phyloP scores from a whole-genome alignment of 37 sponge, comb jelly and placozoan genomes.

The Mnemiopsis leidyi region DNA sequence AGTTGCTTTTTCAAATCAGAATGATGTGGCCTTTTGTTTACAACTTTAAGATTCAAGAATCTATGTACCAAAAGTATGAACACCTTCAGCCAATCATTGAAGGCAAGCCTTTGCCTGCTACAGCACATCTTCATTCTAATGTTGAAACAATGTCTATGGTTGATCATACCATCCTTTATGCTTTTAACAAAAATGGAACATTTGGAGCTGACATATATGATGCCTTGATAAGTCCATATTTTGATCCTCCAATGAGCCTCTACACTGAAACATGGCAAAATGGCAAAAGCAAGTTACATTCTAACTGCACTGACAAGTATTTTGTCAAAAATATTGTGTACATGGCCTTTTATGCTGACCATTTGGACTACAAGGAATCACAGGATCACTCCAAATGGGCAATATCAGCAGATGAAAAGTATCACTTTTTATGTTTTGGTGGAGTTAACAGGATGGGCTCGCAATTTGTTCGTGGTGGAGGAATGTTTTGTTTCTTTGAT shows the following conservation, averaged over 20 bases:
- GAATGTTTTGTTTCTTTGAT: constrained; percentile 36
- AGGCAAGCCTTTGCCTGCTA: neutral
- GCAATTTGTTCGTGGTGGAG: constrained; percentile 36
- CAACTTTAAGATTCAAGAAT: neutral
- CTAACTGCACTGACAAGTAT: neutral
- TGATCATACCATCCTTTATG: neutral
- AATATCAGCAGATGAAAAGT: neutral
- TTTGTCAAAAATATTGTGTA: constrained; percentile 48
- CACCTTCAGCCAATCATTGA: neutral
- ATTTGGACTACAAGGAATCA: constrained; percentile 27
- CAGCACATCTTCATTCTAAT: neutral
- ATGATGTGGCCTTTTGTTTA: constrained; percentile 66
- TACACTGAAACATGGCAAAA: constrained; percentile 63
- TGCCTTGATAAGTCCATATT: constrained; percentile 12
- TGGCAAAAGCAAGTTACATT: neutral
- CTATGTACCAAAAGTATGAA: neutral
- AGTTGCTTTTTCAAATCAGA: constrained; percentile 16
- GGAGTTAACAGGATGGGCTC: constrained; percentile 45
- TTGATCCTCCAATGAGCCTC: constrained; percentile 33
- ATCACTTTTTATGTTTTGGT: constrained; percentile 19
- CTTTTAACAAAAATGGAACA: constrained; percentile 23
- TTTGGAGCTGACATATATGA: constrained; percentile 54
- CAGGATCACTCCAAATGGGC: constrained; percentile 55
- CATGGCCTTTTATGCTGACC: neutral
- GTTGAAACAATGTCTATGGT: neutral